These are phyloP conservation scores for Hydrocynus forskahlii DNA, from an alignment of 2,797 vertebrate species.

Conservation along the genomic window DNA sequence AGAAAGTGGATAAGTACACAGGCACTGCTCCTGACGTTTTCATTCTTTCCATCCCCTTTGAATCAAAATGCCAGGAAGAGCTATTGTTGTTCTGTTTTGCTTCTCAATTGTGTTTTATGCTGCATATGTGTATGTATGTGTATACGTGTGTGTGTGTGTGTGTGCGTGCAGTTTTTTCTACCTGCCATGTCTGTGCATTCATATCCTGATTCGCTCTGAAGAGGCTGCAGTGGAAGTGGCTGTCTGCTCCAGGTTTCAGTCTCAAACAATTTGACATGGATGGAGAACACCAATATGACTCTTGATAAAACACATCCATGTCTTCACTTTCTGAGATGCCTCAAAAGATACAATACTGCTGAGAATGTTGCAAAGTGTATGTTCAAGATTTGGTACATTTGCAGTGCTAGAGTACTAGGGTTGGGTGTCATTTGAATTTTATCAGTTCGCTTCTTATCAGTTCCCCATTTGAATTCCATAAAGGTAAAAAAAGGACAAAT, in stretches of 20 bases:
- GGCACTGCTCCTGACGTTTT: constrained; percentile 6
- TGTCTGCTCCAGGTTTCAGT: background rate
- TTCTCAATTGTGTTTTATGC: constrained; percentile 6
- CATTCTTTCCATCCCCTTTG: constrained; percentile 13
- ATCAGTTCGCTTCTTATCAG: too few species aligned
- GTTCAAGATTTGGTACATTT: background rate
- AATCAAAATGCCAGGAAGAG: constrained; percentile 20
- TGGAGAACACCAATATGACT: background rate
- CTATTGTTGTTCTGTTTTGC: background rate
- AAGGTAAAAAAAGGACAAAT: too few species aligned
- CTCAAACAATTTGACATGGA: background rate
- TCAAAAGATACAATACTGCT: background rate
- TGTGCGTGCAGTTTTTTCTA: background rate
- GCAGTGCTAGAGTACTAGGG: background rate
- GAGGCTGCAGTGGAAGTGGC: background rate
- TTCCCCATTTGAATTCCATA: too few species aligned
- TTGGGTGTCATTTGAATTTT: too few species aligned
- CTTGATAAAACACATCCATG: background rate
- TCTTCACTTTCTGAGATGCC: background rate
- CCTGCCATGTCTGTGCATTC: background rate
- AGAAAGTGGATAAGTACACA: constrained; percentile 20
- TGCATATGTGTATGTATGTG: background rate
- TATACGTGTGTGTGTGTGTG: background rate
- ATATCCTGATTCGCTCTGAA: background rate
- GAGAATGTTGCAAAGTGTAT: background rate